A percentile compares a stretch with the other conserved stretches of the same genome.
These are phyloP conservation scores for Drosophila ananassae DNA, from an alignment of 1,140 invertebrate genomes.

Conservation along the genomic window DNA sequence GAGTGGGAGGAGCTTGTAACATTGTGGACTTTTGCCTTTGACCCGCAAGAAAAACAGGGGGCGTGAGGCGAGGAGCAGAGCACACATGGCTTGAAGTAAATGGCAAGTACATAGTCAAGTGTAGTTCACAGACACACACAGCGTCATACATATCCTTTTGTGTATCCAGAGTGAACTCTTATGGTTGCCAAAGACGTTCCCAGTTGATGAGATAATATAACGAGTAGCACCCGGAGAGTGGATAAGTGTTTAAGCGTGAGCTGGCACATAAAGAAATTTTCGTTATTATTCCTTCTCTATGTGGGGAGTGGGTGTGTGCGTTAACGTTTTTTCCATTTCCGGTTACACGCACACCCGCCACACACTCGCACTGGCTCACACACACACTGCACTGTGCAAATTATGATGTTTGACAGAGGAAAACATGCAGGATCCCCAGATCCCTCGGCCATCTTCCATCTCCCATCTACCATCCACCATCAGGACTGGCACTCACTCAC, in stretches of 20 bases:
- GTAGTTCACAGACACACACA: constrained; percentile 36
- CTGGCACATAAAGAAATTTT: constrained; percentile 75
- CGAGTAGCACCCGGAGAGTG: constrained; percentile 69
- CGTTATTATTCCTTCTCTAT: constrained; percentile 41
- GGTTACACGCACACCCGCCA: constrained; percentile 56
- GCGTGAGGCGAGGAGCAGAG: not conserved
- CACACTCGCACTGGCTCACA: constrained; percentile 16
- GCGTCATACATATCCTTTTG: constrained; percentile 35
- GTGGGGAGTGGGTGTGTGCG: constrained; percentile 7
- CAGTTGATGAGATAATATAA: constrained; percentile 79
- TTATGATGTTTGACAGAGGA: constrained; percentile 76
- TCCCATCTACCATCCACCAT: constrained; percentile 8
- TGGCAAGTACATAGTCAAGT: constrained; percentile 62
- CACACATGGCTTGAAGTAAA: constrained; percentile 42
- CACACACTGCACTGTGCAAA: constrained; percentile 52
- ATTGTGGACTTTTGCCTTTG: constrained; percentile 73
- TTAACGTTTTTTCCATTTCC: constrained; percentile 72
- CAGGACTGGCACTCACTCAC: constrained; percentile 12
- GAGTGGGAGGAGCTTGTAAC: constrained; percentile 49
- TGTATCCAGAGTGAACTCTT: constrained; percentile 47
- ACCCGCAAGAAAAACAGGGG: constrained; percentile 25
- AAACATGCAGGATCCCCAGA: constrained; percentile 46
- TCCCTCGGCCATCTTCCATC: constrained; percentile 1
- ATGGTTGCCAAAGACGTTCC: constrained; percentile 68
- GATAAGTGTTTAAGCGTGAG: constrained; percentile 82